Conservation (phyloP, 2,113 vertebrate species). For the Hydrolagus affinis region DNA sequence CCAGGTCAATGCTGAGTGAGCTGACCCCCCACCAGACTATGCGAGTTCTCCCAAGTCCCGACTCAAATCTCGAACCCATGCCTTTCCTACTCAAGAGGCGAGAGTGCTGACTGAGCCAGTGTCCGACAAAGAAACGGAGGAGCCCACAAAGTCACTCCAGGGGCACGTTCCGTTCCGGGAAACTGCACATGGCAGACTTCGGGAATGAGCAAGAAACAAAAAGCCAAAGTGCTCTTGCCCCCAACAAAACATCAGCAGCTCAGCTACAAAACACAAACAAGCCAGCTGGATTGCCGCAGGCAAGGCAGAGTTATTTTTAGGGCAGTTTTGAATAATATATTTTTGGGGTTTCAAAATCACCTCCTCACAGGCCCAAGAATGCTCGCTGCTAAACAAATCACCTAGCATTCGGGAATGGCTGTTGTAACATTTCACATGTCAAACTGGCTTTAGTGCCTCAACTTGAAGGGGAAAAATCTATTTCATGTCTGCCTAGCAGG, state of each 20-base stretch:
- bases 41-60: too few species aligned
- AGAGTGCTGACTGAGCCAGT: too few species aligned
- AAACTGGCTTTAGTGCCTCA: slow-evolving; percentile 75
- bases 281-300: neutral
- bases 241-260: neutral
- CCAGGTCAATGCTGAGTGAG: too few species aligned
- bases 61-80: too few species aligned
- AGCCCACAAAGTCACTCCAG: too few species aligned
- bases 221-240: neutral
- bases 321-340: neutral
- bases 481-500: slow-evolving; percentile 89
- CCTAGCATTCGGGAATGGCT: slow-evolving; percentile 57
- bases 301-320: too few species aligned
- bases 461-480: slow-evolving; percentile 66
- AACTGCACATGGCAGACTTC: neutral
- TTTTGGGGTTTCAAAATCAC: slow-evolving; percentile 5
- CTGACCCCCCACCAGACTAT: too few species aligned
- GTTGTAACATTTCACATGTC: slow-evolving; percentile 84
- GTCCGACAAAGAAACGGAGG: too few species aligned
- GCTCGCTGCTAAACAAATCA: slow-evolving; percentile 40
- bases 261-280: neutral
- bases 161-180: too few species aligned
- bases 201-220: neutral
- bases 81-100: too few species aligned
- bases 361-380: neutral